A percentile compares a stretch with the other conserved stretches of the same genome.
phyloP scores from a whole-genome alignment of 1,140 invertebrate species.

The Amyelois transitella region DNA sequence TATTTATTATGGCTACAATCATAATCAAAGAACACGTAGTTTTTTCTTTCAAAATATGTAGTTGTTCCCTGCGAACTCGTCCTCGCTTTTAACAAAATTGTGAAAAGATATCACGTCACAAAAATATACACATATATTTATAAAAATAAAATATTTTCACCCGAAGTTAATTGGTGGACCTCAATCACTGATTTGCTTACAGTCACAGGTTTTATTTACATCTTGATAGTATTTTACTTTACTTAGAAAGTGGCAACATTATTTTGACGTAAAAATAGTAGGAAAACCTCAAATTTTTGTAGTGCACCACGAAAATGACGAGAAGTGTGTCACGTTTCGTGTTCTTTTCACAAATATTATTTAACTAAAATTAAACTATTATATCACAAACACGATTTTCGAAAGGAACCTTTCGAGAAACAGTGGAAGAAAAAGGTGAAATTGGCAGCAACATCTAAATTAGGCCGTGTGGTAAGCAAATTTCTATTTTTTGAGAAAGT shows the following conservation, averaged over 20 bases:
- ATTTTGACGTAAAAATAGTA: constrained; percentile 5
- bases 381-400: constrained; percentile 3
- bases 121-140: too few relatives aligned
- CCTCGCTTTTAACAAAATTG: too few relatives aligned
- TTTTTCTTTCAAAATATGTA: too few relatives aligned
- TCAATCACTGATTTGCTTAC: too few relatives aligned
- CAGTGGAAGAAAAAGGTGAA: constrained; percentile 26
- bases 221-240: background rate
- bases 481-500: constrained; percentile 28
- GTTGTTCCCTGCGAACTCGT: too few relatives aligned
- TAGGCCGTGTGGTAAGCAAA: constrained; percentile 27
- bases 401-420: constrained; percentile 6
- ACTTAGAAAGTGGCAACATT: background rate
- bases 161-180: too few relatives aligned
- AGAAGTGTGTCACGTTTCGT: constrained; percentile 36
- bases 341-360: constrained; percentile 28
- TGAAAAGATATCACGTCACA: too few relatives aligned
- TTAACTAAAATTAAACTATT: constrained; percentile 13
- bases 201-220: too few relatives aligned
- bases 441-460: constrained; percentile 14
- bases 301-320: constrained; percentile 39
- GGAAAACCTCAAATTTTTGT: background rate
- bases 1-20: too few relatives aligned
- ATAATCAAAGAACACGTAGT: too few relatives aligned
- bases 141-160: too few relatives aligned